phyloP scores from a whole-genome alignment of 2,888 invertebrate species.

The Tolmerus cingulatus region DNA sequence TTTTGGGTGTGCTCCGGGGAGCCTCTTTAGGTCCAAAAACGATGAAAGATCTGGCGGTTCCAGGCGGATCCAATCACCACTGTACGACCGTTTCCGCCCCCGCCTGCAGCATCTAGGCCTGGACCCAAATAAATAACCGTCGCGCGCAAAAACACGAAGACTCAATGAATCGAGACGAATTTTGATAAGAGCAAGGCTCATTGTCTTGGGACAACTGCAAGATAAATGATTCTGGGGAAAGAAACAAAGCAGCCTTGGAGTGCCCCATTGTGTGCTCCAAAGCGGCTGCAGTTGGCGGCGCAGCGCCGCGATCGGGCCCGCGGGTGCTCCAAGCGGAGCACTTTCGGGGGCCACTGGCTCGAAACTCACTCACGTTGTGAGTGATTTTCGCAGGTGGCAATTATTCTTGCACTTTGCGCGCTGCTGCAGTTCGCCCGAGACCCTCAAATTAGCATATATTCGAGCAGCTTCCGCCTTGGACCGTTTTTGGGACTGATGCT shows the following conservation, averaged over 20 bases:
- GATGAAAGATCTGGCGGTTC: conserved; percentile 13
- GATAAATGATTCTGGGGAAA: conserved; percentile 12
- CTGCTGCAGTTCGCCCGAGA: neutral
- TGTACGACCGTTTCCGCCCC: neutral
- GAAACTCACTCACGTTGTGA: neutral
- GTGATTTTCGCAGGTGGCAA: conserved; percentile 36
- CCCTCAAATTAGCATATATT: conserved; percentile 35
- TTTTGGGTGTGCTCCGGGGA: conserved; percentile 8
- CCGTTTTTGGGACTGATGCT: neutral
- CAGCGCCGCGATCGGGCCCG: neutral
- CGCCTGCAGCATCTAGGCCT: neutral
- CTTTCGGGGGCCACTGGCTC: neutral
- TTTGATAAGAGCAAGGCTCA: conserved; percentile 33
- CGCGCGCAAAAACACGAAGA: conserved; percentile 9
- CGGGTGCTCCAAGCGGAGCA: neutral
- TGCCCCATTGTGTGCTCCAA: conserved; percentile 14
- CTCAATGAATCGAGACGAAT: conserved; percentile 39
- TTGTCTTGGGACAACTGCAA: conserved; percentile 37
- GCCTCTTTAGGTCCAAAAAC: neutral
- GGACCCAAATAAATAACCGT: conserved; percentile 2
- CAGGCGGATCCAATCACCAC: conserved; percentile 11
- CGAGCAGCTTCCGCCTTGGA: conserved; percentile 4
- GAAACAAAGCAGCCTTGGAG: conserved; percentile 22
- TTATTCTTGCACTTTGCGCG: conserved; percentile 36
- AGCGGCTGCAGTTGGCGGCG: neutral